Evolutionary conservation across 2,888 invertebrate species (phyloP).

Genomic region (Habroteleia sp.): DNA sequence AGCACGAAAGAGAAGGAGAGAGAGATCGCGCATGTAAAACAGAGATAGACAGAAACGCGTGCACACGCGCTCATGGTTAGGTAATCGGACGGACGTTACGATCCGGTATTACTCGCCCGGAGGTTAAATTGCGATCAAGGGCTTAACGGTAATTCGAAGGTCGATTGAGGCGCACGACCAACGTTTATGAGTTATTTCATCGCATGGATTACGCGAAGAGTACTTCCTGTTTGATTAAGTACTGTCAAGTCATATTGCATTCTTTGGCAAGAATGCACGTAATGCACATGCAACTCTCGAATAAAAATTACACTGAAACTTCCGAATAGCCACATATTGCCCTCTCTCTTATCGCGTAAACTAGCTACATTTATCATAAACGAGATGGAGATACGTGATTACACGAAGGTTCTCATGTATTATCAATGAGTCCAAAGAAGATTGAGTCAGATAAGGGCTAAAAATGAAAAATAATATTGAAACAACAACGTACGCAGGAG

Average conservation of each 20-base stretch:
- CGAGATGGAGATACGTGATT: constrained; percentile 39
- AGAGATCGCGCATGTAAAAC: too few relatives aligned
- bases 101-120: constrained; percentile 74
- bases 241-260: constrained; percentile 44
- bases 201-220: constrained; percentile 43
- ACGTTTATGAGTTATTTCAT: constrained; percentile 57
- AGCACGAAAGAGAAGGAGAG: constrained; percentile 15
- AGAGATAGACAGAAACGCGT: constrained; percentile 51
- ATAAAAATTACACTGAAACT: constrained; percentile 7
- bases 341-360: neutral
- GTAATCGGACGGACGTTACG: constrained; percentile 75
- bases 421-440: constrained; percentile 44
- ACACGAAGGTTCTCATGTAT: constrained; percentile 37
- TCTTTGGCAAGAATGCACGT: constrained; percentile 7
- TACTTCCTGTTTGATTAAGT: constrained; percentile 49
- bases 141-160: constrained; percentile 79
- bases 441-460: too few relatives aligned
- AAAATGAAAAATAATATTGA: constrained; percentile 24
- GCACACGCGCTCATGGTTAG: constrained; percentile 68
- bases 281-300: neutral
- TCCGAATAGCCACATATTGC: constrained; percentile 8
- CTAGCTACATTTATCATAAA: constrained; percentile 28
- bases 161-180: constrained; percentile 72
- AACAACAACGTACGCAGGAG: constrained; percentile 17
- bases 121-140: constrained; percentile 80